Conservation (phyloP, 1,140 invertebrate genomes). For the Megathymus violae region DNA sequence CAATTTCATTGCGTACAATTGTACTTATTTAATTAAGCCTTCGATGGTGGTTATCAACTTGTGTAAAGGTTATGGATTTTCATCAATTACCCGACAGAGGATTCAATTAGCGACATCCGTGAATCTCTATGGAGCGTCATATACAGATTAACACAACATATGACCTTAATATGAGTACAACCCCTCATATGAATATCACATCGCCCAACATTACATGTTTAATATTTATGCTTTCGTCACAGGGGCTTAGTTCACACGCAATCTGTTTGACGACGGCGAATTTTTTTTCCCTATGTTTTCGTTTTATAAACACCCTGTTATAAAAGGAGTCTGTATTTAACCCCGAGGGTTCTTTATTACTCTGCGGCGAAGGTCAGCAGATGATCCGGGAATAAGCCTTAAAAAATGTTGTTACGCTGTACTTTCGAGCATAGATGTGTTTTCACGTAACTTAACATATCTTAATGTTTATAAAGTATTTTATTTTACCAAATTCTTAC, state of each 20-base stretch:
- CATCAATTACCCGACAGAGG: slow-evolving; percentile 1
- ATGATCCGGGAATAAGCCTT: background rate
- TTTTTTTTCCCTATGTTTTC: slow-evolving; percentile 4
- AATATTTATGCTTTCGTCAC: slow-evolving; percentile 18
- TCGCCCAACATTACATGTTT: slow-evolving; percentile 1
- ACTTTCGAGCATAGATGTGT: background rate
- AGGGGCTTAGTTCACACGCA: slow-evolving; percentile 11
- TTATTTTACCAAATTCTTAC: too few species aligned
- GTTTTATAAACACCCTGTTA: slow-evolving; percentile 8
- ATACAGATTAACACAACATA: slow-evolving; percentile 6
- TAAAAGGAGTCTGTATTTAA: slow-evolving; percentile 2
- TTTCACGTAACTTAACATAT: too few species aligned
- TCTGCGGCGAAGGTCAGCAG: background rate
- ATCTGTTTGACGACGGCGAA: slow-evolving; percentile 16
- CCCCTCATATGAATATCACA: background rate
- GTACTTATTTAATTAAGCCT: too few species aligned
- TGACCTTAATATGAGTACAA: slow-evolving; percentile 1
- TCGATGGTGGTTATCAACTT: too few species aligned
- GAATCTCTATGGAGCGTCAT: slow-evolving; percentile 10
- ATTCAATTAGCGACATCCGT: slow-evolving; percentile 19
- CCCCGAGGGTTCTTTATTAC: background rate
- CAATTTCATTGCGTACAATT: too few species aligned
- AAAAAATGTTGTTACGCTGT: background rate
- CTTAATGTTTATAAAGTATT: too few species aligned
- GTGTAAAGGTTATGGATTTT: too few species aligned